Conservation (phyloP, 2,888 invertebrate genomes). For the Platycheirus albimanus region DNA sequence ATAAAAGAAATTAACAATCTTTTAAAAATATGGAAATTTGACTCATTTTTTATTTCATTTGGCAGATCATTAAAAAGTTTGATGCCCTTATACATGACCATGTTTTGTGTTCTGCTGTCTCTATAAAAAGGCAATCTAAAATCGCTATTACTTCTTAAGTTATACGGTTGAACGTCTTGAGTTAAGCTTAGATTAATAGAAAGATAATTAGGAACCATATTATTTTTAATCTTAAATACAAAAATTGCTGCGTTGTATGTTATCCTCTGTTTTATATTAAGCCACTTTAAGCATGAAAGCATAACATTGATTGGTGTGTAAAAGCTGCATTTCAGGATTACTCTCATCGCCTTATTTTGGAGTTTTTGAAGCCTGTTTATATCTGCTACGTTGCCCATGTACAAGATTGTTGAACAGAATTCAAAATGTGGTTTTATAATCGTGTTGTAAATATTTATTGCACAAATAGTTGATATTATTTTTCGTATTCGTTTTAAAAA, state of each 20-base stretch:
- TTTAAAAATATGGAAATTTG: background rate
- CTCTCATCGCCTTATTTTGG: conserved; percentile 1
- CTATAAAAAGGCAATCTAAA: background rate
- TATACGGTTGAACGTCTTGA: too few species aligned
- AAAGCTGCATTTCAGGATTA: background rate
- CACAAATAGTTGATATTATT: conserved; percentile 4
- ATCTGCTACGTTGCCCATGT: background rate
- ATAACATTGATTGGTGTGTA: background rate
- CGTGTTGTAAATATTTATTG: conserved; percentile 3
- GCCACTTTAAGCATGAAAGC: background rate
- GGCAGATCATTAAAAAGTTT: conserved; percentile 6
- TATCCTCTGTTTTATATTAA: background rate
- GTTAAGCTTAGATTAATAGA: too few species aligned
- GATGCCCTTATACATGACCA: conserved; percentile 3
- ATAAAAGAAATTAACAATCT: background rate
- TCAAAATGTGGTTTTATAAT: conserved; percentile 23
- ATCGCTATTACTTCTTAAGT: background rate
- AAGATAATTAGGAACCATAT: background rate
- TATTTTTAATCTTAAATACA: background rate
- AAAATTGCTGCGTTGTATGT: background rate
- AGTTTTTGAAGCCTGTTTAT: conserved; percentile 11
- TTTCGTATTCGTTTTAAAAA: conserved; percentile 11
- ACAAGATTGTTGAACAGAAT: conserved; percentile 12
- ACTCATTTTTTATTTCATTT: background rate
- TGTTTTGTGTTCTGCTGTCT: conserved; percentile 2